A percentile compares a stretch with the other conserved stretches of the same genome.
Evolutionary conservation across 2,888 invertebrate species (phyloP).

Genomic region (Torymus texanus): DNA sequence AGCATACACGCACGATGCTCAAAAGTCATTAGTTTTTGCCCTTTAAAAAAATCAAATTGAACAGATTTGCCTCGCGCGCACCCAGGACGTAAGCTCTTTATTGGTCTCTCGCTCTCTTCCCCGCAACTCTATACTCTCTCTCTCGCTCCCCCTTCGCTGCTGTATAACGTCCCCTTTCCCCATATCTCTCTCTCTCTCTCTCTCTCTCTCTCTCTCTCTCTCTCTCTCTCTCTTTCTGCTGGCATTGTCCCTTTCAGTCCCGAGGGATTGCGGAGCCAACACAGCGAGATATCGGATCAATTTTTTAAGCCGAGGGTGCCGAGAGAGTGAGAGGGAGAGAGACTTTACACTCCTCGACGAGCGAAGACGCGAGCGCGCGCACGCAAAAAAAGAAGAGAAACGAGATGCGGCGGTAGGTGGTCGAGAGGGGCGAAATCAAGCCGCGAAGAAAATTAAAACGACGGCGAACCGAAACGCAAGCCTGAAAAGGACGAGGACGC

Average conservation of each 20-base stretch:
- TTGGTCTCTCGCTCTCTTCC: conserved; percentile 37
- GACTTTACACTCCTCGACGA: conserved; percentile 70
- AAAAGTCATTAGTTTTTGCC: conserved; percentile 47
- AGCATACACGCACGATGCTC: not conserved
- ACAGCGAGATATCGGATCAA: conserved; percentile 75
- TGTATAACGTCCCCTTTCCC: conserved; percentile 33
- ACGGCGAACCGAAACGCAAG: conserved; percentile 39
- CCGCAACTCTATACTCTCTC: conserved; percentile 20
- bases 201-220: conserved; percentile 42
- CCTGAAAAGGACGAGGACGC: conserved; percentile 21
- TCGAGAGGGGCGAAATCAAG: conserved; percentile 70
- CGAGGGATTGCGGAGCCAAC: conserved; percentile 71
- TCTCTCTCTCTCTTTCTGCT: conserved; percentile 54
- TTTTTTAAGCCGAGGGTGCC: conserved; percentile 75
- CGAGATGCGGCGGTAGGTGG: conserved; percentile 58
- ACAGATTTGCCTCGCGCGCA: conserved; percentile 42
- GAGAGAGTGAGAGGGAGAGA: conserved; percentile 51
- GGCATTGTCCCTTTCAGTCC: conserved; percentile 73
- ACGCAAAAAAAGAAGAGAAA: conserved; percentile 13
- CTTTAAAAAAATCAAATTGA: conserved; percentile 48
- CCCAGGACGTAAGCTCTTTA: conserved; percentile 53
- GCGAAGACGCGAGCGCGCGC: conserved; percentile 37
- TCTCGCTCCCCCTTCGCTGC: conserved; percentile 52
- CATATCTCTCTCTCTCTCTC: conserved; percentile 49
- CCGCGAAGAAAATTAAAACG: conserved; percentile 72